Percentiles rank a stretch among this genome's conserved stretches.
Evolutionary conservation across 2,797 vertebrate genomes (phyloP).

Genomic region (Bradypodion pumilum): DNA sequence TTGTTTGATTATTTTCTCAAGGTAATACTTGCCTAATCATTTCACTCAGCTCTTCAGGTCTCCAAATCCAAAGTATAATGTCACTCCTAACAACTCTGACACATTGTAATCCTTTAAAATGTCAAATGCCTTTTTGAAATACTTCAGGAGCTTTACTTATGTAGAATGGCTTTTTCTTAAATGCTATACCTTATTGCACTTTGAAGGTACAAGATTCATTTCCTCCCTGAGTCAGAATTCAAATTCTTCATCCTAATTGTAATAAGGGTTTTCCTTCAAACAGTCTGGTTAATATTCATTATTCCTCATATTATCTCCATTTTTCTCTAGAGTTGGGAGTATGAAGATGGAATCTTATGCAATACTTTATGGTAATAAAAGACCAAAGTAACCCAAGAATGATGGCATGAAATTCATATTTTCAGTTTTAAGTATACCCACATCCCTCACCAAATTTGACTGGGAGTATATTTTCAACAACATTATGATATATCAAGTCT

Average conservation of each 20-base stretch:
- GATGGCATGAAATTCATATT: background rate
- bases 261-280: background rate
- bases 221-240: conserved; percentile 3
- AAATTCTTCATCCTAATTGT: conserved; percentile 22
- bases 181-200: conserved; percentile 31
- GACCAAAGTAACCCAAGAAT: background rate
- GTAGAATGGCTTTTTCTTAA: conserved; percentile 15
- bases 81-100: conserved; percentile 18
- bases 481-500: background rate
- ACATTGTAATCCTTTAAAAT: conserved; percentile 34
- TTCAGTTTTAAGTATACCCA: background rate
- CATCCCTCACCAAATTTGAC: background rate
- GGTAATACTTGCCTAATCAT: conserved; percentile 15
- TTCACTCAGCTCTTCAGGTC: background rate
- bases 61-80: conserved; percentile 22
- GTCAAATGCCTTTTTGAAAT: conserved; percentile 25
- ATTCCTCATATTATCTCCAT: background rate
- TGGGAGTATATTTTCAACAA: background rate
- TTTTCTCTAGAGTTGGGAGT: background rate
- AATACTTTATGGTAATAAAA: background rate
- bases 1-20: conserved; percentile 4
- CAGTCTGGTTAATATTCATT: background rate
- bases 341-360: background rate
- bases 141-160: conserved; percentile 2
- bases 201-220: conserved; percentile 23